A percentile compares a stretch with the other conserved stretches of the same genome.
These are phyloP conservation scores for Neuroscelio doddi DNA, from an alignment of 2,888 invertebrate genomes.

Conservation along the genomic window DNA sequence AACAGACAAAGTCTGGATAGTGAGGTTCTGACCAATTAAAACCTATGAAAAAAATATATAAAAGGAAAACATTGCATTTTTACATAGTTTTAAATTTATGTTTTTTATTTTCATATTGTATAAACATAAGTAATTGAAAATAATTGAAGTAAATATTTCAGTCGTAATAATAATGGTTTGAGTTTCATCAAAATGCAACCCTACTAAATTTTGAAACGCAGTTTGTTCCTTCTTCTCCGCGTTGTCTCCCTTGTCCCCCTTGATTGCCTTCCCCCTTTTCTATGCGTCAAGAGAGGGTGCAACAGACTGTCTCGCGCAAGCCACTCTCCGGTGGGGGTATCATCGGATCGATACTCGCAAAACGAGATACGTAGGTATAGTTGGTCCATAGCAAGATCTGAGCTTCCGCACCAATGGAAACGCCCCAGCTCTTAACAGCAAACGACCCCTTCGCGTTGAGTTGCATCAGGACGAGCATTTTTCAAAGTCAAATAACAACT, in stretches of 20 bases:
- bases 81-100: too few relatives aligned
- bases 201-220: slow-evolving; percentile 24
- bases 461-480: slow-evolving; percentile 10
- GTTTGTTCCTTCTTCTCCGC: slow-evolving; percentile 37
- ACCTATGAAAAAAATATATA: too few relatives aligned
- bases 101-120: too few relatives aligned
- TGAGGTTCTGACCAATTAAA: slow-evolving; percentile 16
- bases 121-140: too few relatives aligned
- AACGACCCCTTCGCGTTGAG: slow-evolving; percentile 1
- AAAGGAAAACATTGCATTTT: too few relatives aligned
- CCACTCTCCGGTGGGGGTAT: slow-evolving; percentile 52
- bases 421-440: slow-evolving; percentile 26
- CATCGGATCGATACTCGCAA: slow-evolving; percentile 69
- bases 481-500: neutral
- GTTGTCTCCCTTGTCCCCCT: slow-evolving; percentile 37
- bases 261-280: slow-evolving; percentile 19
- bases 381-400: slow-evolving; percentile 66
- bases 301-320: slow-evolving; percentile 57
- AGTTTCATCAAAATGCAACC: slow-evolving; percentile 2
- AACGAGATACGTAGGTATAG: slow-evolving; percentile 59
- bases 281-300: slow-evolving; percentile 49
- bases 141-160: too few relatives aligned
- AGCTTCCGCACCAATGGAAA: slow-evolving; percentile 46
- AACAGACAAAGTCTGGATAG: slow-evolving; percentile 38
- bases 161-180: too few relatives aligned